A percentile compares a stretch with the other conserved stretches of the same genome.
These are phyloP conservation scores for Drosophila ogumai DNA, from an alignment of 1,140 invertebrate species.

Conservation along the genomic window DNA sequence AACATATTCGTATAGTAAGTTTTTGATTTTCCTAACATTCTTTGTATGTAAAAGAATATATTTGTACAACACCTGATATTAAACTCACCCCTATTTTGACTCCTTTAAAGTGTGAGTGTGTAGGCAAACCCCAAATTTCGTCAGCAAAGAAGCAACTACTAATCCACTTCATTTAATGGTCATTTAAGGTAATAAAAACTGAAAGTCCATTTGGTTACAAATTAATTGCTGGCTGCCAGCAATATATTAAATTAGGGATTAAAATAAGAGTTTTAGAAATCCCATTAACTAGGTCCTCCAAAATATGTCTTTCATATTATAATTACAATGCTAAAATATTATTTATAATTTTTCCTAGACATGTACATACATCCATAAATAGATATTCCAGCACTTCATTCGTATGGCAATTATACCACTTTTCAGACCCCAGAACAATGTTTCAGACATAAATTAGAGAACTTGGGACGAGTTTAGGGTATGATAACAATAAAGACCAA, in stretches of 20 bases:
- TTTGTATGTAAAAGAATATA: background rate
- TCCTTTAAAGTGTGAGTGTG: background rate
- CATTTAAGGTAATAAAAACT: constrained; percentile 65
- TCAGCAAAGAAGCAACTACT: constrained; percentile 1
- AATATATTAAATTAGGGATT: too few species aligned
- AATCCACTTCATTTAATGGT: constrained; percentile 58
- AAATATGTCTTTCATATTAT: background rate
- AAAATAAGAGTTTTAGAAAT: background rate
- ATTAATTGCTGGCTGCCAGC: constrained; percentile 27
- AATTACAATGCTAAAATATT: background rate
- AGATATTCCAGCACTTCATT: too few species aligned
- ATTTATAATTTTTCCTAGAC: background rate
- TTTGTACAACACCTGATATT: background rate
- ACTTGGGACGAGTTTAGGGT: background rate
- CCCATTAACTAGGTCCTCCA: background rate
- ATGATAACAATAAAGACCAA: constrained; percentile 10
- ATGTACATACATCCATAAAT: too few species aligned
- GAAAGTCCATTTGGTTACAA: constrained; percentile 27
- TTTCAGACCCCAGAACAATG: background rate
- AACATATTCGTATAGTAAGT: background rate
- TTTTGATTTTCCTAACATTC: background rate
- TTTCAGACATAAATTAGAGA: background rate
- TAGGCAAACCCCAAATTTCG: constrained; percentile 39
- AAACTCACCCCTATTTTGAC: constrained; percentile 33
- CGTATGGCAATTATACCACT: too few species aligned